A percentile compares a stretch with the other conserved stretches of the same genome.
Conservation (phyloP, 2,113 vertebrate species). For the Gopherus evgoodei region DNA sequence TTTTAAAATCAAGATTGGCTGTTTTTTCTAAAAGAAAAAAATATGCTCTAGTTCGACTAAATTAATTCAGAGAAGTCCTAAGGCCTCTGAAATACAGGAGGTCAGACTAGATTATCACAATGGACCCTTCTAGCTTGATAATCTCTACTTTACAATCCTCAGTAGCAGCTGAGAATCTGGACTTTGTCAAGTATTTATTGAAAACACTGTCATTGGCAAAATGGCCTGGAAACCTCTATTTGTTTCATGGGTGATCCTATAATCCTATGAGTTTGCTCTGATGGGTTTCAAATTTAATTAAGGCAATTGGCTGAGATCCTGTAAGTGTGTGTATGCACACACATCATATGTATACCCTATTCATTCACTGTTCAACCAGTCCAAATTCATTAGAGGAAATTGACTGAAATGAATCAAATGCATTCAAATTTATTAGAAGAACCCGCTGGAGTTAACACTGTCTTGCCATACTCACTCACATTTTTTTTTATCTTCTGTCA, state of each 20-base stretch:
- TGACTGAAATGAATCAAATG: not conserved
- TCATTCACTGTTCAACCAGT: not conserved
- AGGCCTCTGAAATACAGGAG: not conserved
- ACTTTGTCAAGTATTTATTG: not conserved
- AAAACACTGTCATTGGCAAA: rapidly evolving
- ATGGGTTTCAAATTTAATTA: not conserved
- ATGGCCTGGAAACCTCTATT: not conserved
- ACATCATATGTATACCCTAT: not conserved
- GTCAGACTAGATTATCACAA: not conserved
- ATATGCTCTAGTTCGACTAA: not conserved
- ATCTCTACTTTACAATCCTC: not conserved
- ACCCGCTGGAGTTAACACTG: not conserved
- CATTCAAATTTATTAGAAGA: not conserved
- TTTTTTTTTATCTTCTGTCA: not conserved
- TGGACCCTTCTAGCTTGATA: not conserved
- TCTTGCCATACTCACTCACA: not conserved
- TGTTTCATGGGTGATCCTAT: not conserved
- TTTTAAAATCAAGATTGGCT: not conserved
- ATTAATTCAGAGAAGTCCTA: not conserved
- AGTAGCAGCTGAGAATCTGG: not conserved
- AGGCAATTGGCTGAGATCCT: not conserved
- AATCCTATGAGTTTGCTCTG: not conserved
- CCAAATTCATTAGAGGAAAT: not conserved
- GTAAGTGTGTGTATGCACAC: rapidly evolving
- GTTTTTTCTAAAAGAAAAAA: no score